phyloP scores from a whole-genome alignment of 2,113 vertebrate genomes.

The Ploceus nigricollis region DNA sequence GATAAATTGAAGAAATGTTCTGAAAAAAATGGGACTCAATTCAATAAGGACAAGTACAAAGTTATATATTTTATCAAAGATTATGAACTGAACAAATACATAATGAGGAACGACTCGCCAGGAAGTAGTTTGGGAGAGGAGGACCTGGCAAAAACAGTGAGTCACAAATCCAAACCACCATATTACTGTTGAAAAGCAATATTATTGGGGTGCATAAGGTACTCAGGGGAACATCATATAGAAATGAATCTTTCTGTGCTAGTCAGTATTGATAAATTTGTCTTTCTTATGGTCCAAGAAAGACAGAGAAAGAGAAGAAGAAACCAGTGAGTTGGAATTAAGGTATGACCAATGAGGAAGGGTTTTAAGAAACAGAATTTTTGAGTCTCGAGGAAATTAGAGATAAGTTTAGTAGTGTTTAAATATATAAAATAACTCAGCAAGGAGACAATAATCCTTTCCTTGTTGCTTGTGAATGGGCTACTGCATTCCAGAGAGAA shows the following conservation, averaged over 20 bases:
- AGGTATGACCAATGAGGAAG: neutral
- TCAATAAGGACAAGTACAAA: conserved; percentile 11
- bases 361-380: neutral
- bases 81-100: neutral
- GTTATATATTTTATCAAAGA: neutral
- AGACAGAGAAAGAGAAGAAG: neutral
- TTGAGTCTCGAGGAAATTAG: neutral
- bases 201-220: neutral
- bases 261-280: neutral
- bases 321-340: neutral
- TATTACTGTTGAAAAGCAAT: neutral
- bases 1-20: conserved; percentile 39
- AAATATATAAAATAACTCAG: neutral
- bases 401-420: neutral
- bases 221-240: neutral
- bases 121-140: neutral
- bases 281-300: neutral
- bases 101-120: neutral
- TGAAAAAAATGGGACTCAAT: conserved; percentile 1
- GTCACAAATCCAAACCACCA: neutral
- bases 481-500: neutral
- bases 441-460: neutral
- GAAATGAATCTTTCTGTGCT: neutral
- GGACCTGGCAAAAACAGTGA: neutral
- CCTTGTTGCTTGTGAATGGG: neutral